Base-by-base conservation (phyloP, 2,888 invertebrate species). In the Omphaloscelis lunosa region DNA sequence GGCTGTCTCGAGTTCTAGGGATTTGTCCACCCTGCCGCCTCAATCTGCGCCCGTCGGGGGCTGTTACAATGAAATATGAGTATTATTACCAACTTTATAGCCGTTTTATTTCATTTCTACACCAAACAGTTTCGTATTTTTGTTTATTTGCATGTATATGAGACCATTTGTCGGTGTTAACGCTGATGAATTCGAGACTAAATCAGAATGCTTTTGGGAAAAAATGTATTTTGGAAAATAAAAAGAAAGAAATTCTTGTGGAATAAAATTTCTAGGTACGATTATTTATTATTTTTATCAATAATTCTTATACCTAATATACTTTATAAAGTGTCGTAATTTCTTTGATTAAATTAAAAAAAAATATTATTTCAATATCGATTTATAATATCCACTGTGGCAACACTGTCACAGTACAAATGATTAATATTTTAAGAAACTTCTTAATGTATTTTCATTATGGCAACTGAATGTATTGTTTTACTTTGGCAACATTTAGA, bases 81-180 rank as follows among this genome's bases (percentile, higher is more conserved):
- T 88, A 89, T 92, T 92, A 93, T 92, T 91, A 90, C 89, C 85
- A 87, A 92, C 88, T 91, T 93, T 93, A 92, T 91, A 88, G 88
- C 89, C 85, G 78, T 90, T 89, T 91, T 91, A 91, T 93, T 90
- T 92, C 89, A 92, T 92, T 92, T 92, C 88, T 88, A 80, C 87
- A 86, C 86, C 81, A 82, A 86, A 89, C 85, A 83, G 86, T 90
- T 89, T 86, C 80, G 86, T 89, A 72, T 89, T 87, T 87, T 85
- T 88, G 85, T 90, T 87, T 90, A 88, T 89, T 88, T 86, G 84
- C 79, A 86, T 86, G 72, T 75, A 77, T 84, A 77, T 85, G 77
- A 72, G 83, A 74, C 77, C 73, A 84, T 90, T 85, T 86, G 73
- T 83, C 58, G 72, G 65, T 63, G 73, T 83, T 86, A 86, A 79